Evolutionary conservation across 2,888 invertebrate species (phyloP).

Genomic region (Erebia ligea): DNA sequence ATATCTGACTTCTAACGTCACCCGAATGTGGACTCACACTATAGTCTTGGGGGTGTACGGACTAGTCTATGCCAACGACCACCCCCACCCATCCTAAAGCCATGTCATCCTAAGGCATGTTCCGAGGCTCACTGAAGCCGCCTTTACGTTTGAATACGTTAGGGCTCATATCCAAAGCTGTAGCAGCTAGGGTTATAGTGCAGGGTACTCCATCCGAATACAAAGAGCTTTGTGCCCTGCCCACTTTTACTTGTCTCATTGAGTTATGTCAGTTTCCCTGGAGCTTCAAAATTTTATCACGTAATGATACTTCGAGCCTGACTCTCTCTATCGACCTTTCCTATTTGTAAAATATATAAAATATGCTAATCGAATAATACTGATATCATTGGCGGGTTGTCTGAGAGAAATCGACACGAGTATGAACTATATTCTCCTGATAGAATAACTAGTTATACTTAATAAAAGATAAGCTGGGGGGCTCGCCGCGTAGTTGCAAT

Average conservation of each 20-base stretch:
- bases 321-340: too few species aligned
- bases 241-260: too few species aligned
- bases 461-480: constrained; percentile 32
- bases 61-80: too few species aligned
- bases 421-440: constrained; percentile 25
- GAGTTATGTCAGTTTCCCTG: too few species aligned
- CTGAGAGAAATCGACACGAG: constrained; percentile 19
- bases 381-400: not conserved
- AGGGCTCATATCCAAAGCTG: not conserved
- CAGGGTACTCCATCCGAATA: too few species aligned
- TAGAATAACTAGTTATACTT: constrained; percentile 34
- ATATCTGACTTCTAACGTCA: not conserved
- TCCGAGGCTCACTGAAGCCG: not conserved
- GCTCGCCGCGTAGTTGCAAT: constrained; percentile 26
- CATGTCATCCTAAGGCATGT: not conserved
- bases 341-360: too few species aligned
- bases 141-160: not conserved
- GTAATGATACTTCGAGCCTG: too few species aligned
- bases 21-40: not conserved
- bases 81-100: too few species aligned
- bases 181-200: not conserved
- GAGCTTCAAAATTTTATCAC: too few species aligned
- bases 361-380: not conserved
- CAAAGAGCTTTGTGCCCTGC: too few species aligned
- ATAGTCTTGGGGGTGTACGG: not conserved